phyloP scores from a whole-genome alignment of 2,797 vertebrate species.

The Chromobotia macracanthus region DNA sequence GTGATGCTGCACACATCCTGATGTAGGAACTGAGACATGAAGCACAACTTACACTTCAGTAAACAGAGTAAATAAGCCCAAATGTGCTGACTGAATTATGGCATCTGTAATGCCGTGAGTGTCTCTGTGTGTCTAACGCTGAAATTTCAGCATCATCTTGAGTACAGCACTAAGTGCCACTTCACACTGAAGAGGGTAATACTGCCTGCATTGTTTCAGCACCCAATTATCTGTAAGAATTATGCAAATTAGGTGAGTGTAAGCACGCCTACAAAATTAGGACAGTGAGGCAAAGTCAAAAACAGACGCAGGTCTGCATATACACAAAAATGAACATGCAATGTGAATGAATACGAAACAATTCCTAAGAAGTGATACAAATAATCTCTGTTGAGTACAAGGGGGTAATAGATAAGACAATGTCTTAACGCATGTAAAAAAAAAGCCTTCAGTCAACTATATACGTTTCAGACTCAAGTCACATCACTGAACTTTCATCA shows the following conservation, averaged over 20 bases:
- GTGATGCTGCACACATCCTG: slow-evolving; percentile 29
- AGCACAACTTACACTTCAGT: slow-evolving; percentile 34
- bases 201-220: background rate
- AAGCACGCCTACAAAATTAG: no score
- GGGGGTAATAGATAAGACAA: no score
- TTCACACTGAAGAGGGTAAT: background rate
- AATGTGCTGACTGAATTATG: slow-evolving; percentile 26
- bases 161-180: background rate
- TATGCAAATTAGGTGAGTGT: background rate
- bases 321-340: no score
- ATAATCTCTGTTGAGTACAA: no score
- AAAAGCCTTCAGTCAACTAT: no score
- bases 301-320: no score
- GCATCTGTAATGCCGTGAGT: slow-evolving; percentile 11
- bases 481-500: background rate
- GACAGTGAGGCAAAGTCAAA: slow-evolving; percentile 12
- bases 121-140: background rate
- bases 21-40: slow-evolving; percentile 18
- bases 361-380: no score
- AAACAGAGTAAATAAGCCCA: slow-evolving; percentile 22
- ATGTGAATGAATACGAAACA: no score
- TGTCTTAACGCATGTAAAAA: background rate
- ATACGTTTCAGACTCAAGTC: background rate
- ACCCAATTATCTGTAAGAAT: background rate
- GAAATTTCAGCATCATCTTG: background rate